Evolutionary conservation across 2,113 vertebrate genomes (phyloP).

Genomic region (Tragelaphus strepsiceros): DNA sequence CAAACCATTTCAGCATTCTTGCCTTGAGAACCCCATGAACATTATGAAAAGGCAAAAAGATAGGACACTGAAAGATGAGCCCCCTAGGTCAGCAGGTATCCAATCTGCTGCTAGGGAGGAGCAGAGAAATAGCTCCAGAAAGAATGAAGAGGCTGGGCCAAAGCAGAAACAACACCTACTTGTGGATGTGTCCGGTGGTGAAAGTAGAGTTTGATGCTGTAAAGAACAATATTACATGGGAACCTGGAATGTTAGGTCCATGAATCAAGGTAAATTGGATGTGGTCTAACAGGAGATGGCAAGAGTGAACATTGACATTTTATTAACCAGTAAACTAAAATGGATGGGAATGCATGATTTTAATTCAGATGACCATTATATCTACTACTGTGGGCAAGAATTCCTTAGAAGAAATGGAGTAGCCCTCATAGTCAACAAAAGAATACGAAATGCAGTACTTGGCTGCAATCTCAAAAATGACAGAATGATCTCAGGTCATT

Average conservation of each 20-base stretch:
- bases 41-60: not conserved
- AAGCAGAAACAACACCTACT: not conserved
- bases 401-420: not conserved
- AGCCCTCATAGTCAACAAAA: not conserved
- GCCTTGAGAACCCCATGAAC: not conserved
- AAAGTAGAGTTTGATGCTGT: not conserved
- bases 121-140: not conserved
- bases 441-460: not conserved
- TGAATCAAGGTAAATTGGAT: not conserved
- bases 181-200: not conserved
- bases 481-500: not conserved
- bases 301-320: not conserved
- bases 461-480: not conserved
- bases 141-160: not conserved
- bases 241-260: not conserved
- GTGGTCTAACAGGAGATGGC: not conserved
- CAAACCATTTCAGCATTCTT: not conserved
- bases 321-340: not conserved
- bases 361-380: not conserved
- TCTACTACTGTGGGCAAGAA: not conserved
- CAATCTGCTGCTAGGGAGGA: not conserved
- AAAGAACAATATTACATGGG: not conserved
- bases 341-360: not conserved
- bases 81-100: not conserved
- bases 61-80: not conserved